Evolutionary conservation across 2,797 vertebrate species (phyloP).

Genomic region (Anguilla obscura): DNA sequence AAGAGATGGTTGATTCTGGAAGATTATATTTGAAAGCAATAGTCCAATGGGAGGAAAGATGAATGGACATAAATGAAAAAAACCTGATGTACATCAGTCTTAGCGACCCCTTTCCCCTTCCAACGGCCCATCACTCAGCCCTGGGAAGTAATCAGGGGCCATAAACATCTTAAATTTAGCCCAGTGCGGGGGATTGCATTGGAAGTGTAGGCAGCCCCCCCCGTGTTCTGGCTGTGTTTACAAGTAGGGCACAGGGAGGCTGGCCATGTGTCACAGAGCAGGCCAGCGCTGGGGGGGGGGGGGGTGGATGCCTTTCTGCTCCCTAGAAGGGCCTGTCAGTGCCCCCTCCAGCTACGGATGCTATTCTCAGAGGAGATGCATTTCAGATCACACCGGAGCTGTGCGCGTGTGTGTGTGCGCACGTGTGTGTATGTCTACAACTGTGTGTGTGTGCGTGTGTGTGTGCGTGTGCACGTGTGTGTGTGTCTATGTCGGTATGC

Average conservation of each 20-base stretch:
- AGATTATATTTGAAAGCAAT: neutral
- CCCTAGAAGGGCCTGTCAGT: conserved; percentile 26
- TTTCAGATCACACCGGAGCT: neutral
- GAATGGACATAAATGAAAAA: neutral
- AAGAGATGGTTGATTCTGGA: neutral
- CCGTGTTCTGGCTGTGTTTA: neutral
- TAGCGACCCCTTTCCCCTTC: neutral
- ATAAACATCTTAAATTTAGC: conserved; percentile 27
- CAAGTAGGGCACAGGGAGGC: neutral
- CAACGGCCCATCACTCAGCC: neutral
- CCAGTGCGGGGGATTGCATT: neutral
- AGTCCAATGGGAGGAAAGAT: neutral
- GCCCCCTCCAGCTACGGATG: conserved; percentile 11
- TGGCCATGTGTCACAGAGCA: conserved; percentile 17
- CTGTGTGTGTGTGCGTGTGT: neutral
- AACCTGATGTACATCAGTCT: neutral
- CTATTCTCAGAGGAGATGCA: conserved; percentile 38
- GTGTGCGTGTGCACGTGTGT: conserved; percentile 1
- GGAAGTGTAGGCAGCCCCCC: neutral
- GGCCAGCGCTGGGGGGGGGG: conserved; percentile 17
- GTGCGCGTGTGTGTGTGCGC: neutral
- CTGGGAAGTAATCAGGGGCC: conserved; percentile 1
- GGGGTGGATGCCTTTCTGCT: neutral
- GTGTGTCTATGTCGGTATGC: no score
- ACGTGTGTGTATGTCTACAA: conserved; percentile 22